Base-by-base conservation (phyloP, 2,888 invertebrate genomes). In the Leptinotarsa peninsularis region DNA sequence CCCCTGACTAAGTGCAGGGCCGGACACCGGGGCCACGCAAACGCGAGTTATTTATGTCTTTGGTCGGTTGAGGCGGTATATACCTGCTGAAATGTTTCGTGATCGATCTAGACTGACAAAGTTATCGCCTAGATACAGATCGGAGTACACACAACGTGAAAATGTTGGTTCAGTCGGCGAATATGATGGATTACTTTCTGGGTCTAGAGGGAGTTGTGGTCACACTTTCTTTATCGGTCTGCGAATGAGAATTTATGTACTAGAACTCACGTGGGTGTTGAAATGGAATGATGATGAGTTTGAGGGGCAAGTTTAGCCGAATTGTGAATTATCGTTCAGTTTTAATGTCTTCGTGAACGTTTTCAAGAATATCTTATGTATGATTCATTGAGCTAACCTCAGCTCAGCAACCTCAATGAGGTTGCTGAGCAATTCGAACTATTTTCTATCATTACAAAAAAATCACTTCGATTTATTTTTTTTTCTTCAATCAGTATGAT, bases 1-100 rank as follows among this genome's bases (percentile, higher is more conserved):
- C 84, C 83, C 84, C 76, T 81, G 79, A 73, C 80, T 82, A 84
- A 83, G 80, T 82, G 82, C 81, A 82, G 83, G 83, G 84, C 76
- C 79, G 83, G 83, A 82, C 83, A 71, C 79, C 54, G 71, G 76
- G 56, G 73, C 78, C 83, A 84, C 83, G 83, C 83, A 78, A 83
- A 73, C 74, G 10, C 18, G 4, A 23, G 72, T 81, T 81, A 82
- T 82, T 82, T 82, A 82, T 82, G 74, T 58, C 76, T 66, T 23
- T 63, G 60, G 73, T 76, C 73, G 66, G 56, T 75, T 71, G 68
- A 76, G 72, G 76, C 73, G 68, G 74, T 78, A 74, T 75, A 68
- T 72, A 69, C 75, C 63, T 68, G 69, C 75, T 63, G 58, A 63
- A 60, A 68, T 60, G 33, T 75, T 71, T 67, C 76, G 71, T 74